Evolutionary conservation across 2,888 invertebrate species (phyloP).

Genomic region (Pegoplata infirma): DNA sequence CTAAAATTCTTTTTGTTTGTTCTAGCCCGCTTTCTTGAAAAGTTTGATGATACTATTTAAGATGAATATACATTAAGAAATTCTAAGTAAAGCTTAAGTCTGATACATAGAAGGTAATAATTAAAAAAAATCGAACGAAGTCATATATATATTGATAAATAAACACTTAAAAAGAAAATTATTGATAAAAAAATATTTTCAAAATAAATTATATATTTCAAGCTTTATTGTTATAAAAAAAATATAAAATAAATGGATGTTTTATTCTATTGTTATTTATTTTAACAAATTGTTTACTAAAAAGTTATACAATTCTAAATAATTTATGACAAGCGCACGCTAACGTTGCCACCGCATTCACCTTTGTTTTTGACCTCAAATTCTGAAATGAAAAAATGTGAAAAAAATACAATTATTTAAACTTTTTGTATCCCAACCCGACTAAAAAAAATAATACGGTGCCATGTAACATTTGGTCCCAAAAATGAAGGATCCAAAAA

Average conservation of each 20-base stretch:
- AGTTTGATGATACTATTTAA: slow-evolving; percentile 55
- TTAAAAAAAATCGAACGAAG: slow-evolving; percentile 17
- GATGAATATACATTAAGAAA: slow-evolving; percentile 56
- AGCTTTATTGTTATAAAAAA: slow-evolving; percentile 56
- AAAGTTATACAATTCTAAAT: neutral
- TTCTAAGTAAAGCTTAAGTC: slow-evolving; percentile 51
- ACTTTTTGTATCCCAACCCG: too few species aligned
- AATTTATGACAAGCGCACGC: slow-evolving; percentile 74
- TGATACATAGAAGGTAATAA: slow-evolving; percentile 46
- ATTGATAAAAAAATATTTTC: slow-evolving; percentile 27
- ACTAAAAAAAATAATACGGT: too few species aligned
- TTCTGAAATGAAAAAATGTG: too few species aligned
- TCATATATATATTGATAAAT: neutral
- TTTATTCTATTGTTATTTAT: neutral
- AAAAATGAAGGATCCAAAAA: too few species aligned
- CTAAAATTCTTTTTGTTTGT: too few species aligned
- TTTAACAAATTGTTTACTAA: slow-evolving; percentile 1
- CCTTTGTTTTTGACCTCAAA: slow-evolving; percentile 72
- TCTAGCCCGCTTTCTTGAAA: slow-evolving; percentile 39
- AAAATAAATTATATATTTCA: slow-evolving; percentile 53
- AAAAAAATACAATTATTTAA: too few species aligned
- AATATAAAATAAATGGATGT: neutral
- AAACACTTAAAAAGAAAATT: slow-evolving; percentile 25
- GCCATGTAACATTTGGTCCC: too few species aligned
- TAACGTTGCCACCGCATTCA: slow-evolving; percentile 75